Evolutionary conservation across 2,797 vertebrate genomes (phyloP).

Genomic region (Glossophaga mutica): DNA sequence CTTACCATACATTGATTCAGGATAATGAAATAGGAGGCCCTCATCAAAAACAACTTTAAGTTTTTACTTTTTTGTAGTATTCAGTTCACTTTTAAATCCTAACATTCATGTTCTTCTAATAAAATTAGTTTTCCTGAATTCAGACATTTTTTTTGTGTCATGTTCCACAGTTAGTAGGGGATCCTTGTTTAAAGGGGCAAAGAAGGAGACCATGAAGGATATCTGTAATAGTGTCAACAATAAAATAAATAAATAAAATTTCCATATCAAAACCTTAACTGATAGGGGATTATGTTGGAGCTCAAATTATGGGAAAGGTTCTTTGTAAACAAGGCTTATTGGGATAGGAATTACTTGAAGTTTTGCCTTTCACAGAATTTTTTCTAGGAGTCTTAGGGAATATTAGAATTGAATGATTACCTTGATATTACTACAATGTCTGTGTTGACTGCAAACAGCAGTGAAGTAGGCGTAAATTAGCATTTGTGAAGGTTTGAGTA

Average conservation of each 20-base stretch:
- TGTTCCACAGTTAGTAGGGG: background rate
- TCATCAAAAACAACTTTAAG: background rate
- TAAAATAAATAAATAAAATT: background rate
- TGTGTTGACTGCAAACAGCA: background rate
- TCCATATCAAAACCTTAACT: background rate
- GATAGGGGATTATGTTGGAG: background rate
- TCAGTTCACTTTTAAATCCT: background rate
- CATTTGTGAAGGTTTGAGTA: background rate
- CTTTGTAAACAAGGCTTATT: background rate
- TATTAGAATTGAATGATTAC: background rate
- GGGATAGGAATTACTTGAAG: background rate
- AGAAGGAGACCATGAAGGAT: background rate
- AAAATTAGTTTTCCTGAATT: constrained; percentile 24
- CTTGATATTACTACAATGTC: background rate
- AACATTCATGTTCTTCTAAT: background rate
- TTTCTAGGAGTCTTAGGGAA: background rate
- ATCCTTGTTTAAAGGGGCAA: background rate
- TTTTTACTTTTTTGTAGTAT: background rate
- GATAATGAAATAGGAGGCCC: background rate
- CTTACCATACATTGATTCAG: background rate
- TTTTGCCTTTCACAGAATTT: background rate
- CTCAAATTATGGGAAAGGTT: background rate
- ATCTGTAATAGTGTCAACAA: background rate
- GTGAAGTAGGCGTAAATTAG: constrained; percentile 12
- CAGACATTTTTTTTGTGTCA: background rate